Conservation (phyloP, 2,113 vertebrate species). For the Vidua chalybeata region DNA sequence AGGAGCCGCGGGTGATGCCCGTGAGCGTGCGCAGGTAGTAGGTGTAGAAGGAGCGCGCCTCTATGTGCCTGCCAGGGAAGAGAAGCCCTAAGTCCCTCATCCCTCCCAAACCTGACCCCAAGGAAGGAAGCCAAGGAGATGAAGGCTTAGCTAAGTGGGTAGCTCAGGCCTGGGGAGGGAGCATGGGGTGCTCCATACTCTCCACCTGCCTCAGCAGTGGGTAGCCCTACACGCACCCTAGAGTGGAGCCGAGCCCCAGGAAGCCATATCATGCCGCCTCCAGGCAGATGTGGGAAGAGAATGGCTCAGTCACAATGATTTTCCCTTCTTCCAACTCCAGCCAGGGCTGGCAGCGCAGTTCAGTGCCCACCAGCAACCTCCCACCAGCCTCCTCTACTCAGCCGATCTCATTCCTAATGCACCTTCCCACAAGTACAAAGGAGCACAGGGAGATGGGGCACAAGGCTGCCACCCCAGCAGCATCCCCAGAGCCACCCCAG, state of each 20-base stretch:
- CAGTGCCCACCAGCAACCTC: background rate
- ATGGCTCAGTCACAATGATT: constrained; percentile 56
- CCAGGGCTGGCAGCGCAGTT: background rate
- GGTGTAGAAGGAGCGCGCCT: constrained; percentile 84
- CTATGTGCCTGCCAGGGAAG: constrained; percentile 71
- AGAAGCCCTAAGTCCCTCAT: background rate
- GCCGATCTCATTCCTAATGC: constrained; percentile 44
- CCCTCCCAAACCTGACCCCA: background rate
- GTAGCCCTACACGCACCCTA: rapidly evolving
- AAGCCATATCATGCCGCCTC: rapidly evolving
- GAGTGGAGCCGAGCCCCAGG: background rate
- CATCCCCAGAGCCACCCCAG: background rate
- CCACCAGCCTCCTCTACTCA: background rate
- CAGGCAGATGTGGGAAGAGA: constrained; percentile 62
- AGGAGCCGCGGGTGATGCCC: constrained; percentile 71
- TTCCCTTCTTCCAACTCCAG: constrained; percentile 63
- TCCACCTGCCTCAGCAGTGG: background rate
- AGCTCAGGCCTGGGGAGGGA: background rate
- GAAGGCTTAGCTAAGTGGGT: background rate
- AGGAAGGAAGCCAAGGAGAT: background rate
- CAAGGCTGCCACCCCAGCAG: background rate
- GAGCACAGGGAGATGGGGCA: background rate
- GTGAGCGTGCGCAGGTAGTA: constrained; percentile 81
- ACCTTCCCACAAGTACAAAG: constrained; percentile 52
- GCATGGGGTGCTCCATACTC: rapidly evolving